phyloP scores from a whole-genome alignment of 2,797 vertebrate species.

The Xenentodon cancila region DNA sequence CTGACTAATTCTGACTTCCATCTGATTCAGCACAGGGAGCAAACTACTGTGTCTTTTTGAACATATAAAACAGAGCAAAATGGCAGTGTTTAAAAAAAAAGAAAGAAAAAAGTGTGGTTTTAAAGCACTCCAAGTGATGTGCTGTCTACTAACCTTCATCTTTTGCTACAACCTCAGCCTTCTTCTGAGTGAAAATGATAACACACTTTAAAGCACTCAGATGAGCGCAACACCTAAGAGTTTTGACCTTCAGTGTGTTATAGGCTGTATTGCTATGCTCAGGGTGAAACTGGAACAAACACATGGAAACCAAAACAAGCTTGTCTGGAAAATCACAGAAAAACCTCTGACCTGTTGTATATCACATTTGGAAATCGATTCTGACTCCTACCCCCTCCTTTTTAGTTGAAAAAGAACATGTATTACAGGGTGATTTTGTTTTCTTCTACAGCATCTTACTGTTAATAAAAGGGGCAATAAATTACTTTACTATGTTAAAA shows the following conservation, averaged over 20 bases:
- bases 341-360: constrained; percentile 77
- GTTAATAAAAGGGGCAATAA: background rate
- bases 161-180: constrained; percentile 65
- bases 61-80: constrained; percentile 53
- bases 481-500: no score
- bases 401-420: background rate
- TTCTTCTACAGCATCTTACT: no score
- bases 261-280: constrained; percentile 60
- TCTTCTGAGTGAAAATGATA: constrained; percentile 73
- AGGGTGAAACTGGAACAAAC: constrained; percentile 69
- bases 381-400: constrained; percentile 27
- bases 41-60: constrained; percentile 13
- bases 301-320: constrained; percentile 79
- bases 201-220: constrained; percentile 80
- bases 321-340: constrained; percentile 81
- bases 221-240: constrained; percentile 73
- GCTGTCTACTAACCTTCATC: constrained; percentile 57
- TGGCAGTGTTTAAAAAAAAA: constrained; percentile 59
- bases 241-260: constrained; percentile 78
- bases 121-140: constrained; percentile 67
- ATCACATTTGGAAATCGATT: constrained; percentile 77
- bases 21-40: no score
- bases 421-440: background rate
- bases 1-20: no score
- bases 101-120: constrained; percentile 32